Conservation (phyloP, 2,888 invertebrate genomes). For the Himalopsyche japonica region DNA sequence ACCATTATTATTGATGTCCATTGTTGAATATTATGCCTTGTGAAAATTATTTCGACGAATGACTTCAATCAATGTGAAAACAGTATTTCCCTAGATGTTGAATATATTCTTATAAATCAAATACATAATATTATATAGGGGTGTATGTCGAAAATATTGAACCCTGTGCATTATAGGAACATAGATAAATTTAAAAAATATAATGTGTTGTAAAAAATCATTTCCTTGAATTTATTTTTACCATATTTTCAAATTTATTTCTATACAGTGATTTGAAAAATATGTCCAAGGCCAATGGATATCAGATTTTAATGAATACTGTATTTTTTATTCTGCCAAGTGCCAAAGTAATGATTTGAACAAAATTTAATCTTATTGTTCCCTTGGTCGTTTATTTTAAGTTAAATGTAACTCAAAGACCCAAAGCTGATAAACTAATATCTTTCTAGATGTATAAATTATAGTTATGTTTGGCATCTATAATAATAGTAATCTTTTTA, state of each 20-base stretch:
- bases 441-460: neutral
- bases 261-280: neutral
- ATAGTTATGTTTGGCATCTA: neutral
- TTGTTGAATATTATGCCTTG: slow-evolving; percentile 13
- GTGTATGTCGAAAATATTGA: neutral
- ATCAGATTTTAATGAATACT: neutral
- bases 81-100: slow-evolving; percentile 1
- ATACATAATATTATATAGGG: neutral
- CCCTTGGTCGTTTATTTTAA: neutral
- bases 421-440: neutral
- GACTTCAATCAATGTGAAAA: neutral
- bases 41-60: slow-evolving; percentile 4
- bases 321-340: neutral
- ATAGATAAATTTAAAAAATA: neutral
- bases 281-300: neutral
- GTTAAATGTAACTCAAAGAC: neutral
- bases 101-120: slow-evolving; percentile 1
- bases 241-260: neutral
- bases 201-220: neutral
- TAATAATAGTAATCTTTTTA: neutral
- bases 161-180: neutral
- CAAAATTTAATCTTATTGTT: neutral
- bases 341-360: neutral
- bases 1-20: neutral
- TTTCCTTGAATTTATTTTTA: neutral